These are phyloP conservation scores for Pandemis cinnamomeana DNA, from an alignment of 2,888 invertebrate species.

Conservation along the genomic window DNA sequence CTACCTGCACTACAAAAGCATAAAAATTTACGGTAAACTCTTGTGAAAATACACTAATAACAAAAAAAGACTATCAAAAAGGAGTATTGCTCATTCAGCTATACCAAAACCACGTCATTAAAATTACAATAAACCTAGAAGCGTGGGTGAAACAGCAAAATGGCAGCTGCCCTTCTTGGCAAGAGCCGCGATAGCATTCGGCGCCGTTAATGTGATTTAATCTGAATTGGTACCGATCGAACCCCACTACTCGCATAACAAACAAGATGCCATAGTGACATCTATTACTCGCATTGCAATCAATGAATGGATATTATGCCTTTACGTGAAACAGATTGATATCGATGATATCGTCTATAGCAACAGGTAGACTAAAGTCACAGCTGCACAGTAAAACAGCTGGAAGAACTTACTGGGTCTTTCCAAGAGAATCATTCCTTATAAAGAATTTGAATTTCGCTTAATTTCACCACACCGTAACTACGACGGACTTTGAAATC, in stretches of 20 bases:
- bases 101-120: slow-evolving; percentile 23
- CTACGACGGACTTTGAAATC: too few species aligned
- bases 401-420: too few species aligned
- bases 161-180: slow-evolving; percentile 33
- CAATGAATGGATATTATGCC: neutral
- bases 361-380: too few species aligned
- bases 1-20: neutral
- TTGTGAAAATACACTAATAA: neutral
- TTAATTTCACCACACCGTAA: too few species aligned
- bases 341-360: too few species aligned
- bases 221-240: slow-evolving; percentile 10
- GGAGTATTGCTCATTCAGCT: slow-evolving; percentile 16
- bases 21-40: too few species aligned
- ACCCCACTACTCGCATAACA: slow-evolving; percentile 3
- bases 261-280: neutral
- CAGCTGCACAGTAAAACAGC: too few species aligned
- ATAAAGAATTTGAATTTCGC: too few species aligned
- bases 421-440: too few species aligned
- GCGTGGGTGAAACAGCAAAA: slow-evolving; percentile 10
- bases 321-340: neutral
- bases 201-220: slow-evolving; percentile 9
- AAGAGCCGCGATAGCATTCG: neutral
- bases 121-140: slow-evolving; percentile 36
- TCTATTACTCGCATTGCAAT: neutral
- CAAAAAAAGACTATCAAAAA: neutral